These are phyloP conservation scores for Amphipoea oculea DNA, from an alignment of 2,888 invertebrate genomes.

Conservation along the genomic window DNA sequence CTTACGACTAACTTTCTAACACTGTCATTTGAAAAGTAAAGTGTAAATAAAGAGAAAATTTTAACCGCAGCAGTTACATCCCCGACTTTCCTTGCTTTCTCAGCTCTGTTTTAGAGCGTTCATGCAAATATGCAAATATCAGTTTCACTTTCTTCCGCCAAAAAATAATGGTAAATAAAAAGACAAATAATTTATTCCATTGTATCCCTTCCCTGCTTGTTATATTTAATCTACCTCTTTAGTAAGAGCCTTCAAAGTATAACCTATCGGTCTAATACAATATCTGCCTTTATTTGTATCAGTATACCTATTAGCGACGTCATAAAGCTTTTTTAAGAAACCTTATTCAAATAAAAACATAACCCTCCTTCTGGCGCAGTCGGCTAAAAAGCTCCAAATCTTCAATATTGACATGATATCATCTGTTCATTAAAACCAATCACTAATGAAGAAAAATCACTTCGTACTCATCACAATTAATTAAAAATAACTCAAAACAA, in stretches of 20 bases:
- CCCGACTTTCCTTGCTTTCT: slow-evolving; percentile 40
- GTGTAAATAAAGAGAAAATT: slow-evolving; percentile 57
- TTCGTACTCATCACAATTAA: slow-evolving; percentile 40
- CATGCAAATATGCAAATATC: background rate
- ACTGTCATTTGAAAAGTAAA: slow-evolving; percentile 34
- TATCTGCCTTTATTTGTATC: background rate
- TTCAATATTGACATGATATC: background rate
- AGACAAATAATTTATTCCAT: no score
- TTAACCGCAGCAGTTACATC: slow-evolving; percentile 36
- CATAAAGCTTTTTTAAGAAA: background rate
- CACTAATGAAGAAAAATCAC: slow-evolving; percentile 18
- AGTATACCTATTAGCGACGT: no score
- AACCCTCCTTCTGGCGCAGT: no score
- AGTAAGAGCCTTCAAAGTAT: no score
- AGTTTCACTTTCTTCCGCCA: no score
- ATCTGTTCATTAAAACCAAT: slow-evolving; percentile 5
- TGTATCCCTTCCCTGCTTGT: no score
- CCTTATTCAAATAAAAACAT: no score
- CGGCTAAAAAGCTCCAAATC: background rate
- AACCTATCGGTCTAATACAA: no score
- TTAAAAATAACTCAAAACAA: slow-evolving; percentile 46
- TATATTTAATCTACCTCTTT: no score
- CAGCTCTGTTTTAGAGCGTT: slow-evolving; percentile 9
- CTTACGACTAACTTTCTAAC: slow-evolving; percentile 36
- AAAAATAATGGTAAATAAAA: no score